These are phyloP conservation scores for Megaptera novaeangliae DNA, from an alignment of 2,113 vertebrate species.

Conservation along the genomic window DNA sequence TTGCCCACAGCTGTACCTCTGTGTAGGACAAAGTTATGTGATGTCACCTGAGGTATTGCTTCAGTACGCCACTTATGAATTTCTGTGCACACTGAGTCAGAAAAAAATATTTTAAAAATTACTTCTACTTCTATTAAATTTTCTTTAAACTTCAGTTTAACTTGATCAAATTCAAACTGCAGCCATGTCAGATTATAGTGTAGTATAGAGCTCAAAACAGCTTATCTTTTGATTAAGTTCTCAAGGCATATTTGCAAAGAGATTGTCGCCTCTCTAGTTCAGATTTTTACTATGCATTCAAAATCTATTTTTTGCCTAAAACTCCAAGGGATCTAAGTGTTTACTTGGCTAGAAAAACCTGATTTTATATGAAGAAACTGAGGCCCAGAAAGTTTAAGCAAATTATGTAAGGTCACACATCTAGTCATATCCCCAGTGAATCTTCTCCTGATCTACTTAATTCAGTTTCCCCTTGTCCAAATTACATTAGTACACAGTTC, in stretches of 20 bases:
- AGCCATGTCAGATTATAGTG: not conserved
- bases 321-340: not conserved
- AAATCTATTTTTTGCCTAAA: not conserved
- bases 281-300: not conserved
- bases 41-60: not conserved
- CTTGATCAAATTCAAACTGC: not conserved
- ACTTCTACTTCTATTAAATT: not conserved
- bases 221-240: not conserved
- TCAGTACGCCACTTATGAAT: not conserved
- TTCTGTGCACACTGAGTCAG: not conserved
- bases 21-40: not conserved
- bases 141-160: not conserved
- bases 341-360: not conserved
- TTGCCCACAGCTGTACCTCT: not conserved
- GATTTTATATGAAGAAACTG: not conserved
- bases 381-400: not conserved
- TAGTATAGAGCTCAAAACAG: not conserved
- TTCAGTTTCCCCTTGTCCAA: not conserved
- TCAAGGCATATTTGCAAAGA: not conserved
- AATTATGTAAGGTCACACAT: not conserved
- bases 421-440: not conserved
- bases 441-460: not conserved
- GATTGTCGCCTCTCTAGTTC: not conserved
- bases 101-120: not conserved
- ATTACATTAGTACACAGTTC: not conserved